phyloP scores from a whole-genome alignment of 2,113 vertebrate genomes.

The Ellobius talpinus region DNA sequence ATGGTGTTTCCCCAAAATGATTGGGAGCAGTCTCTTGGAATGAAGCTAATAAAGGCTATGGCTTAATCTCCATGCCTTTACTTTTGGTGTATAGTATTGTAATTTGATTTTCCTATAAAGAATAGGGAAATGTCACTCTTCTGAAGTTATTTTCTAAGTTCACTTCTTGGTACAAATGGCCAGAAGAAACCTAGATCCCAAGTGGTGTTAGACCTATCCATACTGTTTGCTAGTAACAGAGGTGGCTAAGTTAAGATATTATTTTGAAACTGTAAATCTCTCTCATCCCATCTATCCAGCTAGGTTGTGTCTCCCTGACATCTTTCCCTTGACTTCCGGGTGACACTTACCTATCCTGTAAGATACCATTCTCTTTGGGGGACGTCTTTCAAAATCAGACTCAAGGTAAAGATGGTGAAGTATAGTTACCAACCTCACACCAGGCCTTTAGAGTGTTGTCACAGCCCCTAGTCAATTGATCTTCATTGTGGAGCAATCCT shows the following conservation, averaged over 20 bases:
- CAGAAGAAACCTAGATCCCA: neutral
- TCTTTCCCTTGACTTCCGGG: neutral
- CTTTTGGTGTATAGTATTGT: neutral
- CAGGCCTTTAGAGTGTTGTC: neutral
- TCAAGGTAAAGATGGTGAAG: neutral
- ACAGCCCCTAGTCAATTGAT: neutral
- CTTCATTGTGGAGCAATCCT: neutral
- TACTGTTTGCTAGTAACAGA: neutral
- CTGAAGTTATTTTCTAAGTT: neutral
- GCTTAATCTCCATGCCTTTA: no score
- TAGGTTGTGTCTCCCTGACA: neutral
- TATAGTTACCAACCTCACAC: neutral
- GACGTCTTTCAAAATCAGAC: neutral
- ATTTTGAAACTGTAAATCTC: no score
- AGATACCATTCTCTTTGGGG: neutral
- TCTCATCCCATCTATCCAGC: neutral
- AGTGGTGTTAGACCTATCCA: neutral
- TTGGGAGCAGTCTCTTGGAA: neutral
- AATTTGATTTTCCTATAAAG: neutral
- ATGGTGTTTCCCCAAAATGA: accelerated
- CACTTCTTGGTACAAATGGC: neutral
- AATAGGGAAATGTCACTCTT: neutral
- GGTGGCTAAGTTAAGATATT: accelerated
- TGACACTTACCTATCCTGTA: neutral
- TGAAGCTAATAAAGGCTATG: accelerated